These are phyloP conservation scores for Tapirus terrestris DNA, from an alignment of 2,113 vertebrate species.

Conservation along the genomic window DNA sequence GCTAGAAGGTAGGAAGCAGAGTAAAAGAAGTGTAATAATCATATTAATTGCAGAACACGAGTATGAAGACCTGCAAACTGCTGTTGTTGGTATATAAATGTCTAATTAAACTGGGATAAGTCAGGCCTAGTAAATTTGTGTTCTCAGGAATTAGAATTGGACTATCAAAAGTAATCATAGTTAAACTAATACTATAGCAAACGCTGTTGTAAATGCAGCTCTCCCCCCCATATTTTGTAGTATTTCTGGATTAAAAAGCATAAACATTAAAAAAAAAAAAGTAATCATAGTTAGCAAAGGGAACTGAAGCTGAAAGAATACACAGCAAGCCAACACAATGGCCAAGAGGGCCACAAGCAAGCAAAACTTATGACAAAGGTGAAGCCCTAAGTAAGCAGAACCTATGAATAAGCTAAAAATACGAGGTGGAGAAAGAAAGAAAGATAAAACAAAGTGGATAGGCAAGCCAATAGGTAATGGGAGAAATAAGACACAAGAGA, in stretches of 20 bases:
- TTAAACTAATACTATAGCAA: too few relatives aligned
- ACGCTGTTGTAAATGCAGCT: too few relatives aligned
- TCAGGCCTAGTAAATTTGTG: not conserved
- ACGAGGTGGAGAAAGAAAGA: not conserved
- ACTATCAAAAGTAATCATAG: not conserved
- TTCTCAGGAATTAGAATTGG: constrained; percentile 2
- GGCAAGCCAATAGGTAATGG: not conserved
- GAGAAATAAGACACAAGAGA: not conserved
- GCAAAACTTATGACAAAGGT: not conserved
- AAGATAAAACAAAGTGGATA: not conserved
- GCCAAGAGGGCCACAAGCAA: not conserved
- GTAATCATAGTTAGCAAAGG: not conserved
- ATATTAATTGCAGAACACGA: not conserved
- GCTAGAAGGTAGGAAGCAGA: not conserved
- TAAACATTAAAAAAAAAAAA: too few relatives aligned
- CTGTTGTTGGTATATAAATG: not conserved
- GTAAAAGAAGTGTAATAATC: not conserved
- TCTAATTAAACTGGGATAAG: not conserved
- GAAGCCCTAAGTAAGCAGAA: not conserved
- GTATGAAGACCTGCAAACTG: not conserved
- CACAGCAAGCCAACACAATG: not conserved
- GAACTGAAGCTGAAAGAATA: not conserved
- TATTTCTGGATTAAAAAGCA: too few relatives aligned
- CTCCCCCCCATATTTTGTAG: too few relatives aligned
- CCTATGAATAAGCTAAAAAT: not conserved